Base-by-base conservation (phyloP, 2,888 invertebrate genomes). In the Ptilodon capucinus region DNA sequence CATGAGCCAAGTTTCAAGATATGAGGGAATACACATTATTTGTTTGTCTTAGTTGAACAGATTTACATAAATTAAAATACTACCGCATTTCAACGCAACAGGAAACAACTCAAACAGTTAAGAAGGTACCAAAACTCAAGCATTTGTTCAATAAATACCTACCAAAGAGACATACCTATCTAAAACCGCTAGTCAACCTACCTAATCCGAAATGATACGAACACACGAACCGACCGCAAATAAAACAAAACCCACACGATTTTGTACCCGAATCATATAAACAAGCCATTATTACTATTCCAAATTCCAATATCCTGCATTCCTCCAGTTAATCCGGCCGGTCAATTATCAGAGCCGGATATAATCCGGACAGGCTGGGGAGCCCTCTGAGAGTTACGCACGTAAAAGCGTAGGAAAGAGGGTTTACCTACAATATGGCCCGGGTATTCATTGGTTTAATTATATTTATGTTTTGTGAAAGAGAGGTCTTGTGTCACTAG, bases 281-380 rank as follows among this genome's bases (percentile, higher is more conserved):
- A 64, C 60, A 68, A 60, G 57, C 51, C 34, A 45, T 54, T 57
- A 60, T 60, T 54, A 48, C 40, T 43, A 46, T 45, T 13, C 46
- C 42, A 60, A 64, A 46, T 45, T 13, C 46, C 42, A 60, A 64
- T 68, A 68, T 66, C 59, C 58, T 54, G 60, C 46, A 56, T 52
- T 42, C 44, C 39, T 46, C 40, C 52, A 51, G 56, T 54, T 67
- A 71, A 72, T 72, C 70, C 66, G 48, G 52, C 46, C 57, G 67
- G 65, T 72, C 76, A 74, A 75, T 74, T 72, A 72, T 58, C 57
- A 54, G 53, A 40, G 47, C 43, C 49, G 45, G 54, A 49, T 47
- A 47, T 65, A 61, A 67, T 57, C 60, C 66, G 42, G 44, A 25
- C 18, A 17, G 8, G 35, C 17, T 1, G 2, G 32, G 5, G 35